Evolutionary conservation across 1,140 invertebrate genomes (phyloP).

Genomic region (Drosophila rufa): DNA sequence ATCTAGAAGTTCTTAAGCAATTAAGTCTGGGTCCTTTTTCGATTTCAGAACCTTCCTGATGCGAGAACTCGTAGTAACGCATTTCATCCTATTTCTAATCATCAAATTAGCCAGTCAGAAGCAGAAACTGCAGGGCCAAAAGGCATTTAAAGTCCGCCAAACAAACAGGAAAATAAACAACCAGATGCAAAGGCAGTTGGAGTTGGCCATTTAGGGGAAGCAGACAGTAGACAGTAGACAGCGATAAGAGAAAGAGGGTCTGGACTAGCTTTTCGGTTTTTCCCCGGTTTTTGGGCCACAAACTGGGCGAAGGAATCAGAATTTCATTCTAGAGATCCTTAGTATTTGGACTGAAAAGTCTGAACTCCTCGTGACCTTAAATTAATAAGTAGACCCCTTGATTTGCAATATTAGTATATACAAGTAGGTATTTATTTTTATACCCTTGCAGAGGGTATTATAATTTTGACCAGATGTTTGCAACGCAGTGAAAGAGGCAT

Average conservation of each 20-base stretch:
- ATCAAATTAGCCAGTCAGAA: constrained; percentile 49
- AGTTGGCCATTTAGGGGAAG: constrained; percentile 3
- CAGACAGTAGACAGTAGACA: constrained; percentile 28
- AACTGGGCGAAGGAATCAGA: not conserved
- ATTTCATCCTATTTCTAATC: constrained; percentile 35
- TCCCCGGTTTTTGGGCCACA: not conserved
- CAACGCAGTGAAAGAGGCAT: too few species aligned
- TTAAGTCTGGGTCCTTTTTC: too few species aligned
- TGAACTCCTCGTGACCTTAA: not conserved
- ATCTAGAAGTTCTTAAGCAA: too few species aligned
- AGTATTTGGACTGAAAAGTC: not conserved
- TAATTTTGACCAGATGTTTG: too few species aligned
- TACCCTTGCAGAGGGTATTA: too few species aligned
- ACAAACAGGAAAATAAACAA: constrained; percentile 29
- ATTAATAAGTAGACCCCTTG: too few species aligned
- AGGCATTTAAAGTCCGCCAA: constrained; percentile 40
- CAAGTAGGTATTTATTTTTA: too few species aligned
- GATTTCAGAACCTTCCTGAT: not conserved
- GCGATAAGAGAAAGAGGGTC: constrained; percentile 21
- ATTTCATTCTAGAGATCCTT: not conserved
- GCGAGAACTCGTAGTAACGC: not conserved
- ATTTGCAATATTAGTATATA: too few species aligned
- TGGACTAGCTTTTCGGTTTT: constrained; percentile 12
- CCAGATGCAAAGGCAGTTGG: constrained; percentile 17
- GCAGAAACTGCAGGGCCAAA: constrained; percentile 25